These are phyloP conservation scores for Araneus ventricosus DNA, from an alignment of 1,140 invertebrate genomes.

Conservation along the genomic window DNA sequence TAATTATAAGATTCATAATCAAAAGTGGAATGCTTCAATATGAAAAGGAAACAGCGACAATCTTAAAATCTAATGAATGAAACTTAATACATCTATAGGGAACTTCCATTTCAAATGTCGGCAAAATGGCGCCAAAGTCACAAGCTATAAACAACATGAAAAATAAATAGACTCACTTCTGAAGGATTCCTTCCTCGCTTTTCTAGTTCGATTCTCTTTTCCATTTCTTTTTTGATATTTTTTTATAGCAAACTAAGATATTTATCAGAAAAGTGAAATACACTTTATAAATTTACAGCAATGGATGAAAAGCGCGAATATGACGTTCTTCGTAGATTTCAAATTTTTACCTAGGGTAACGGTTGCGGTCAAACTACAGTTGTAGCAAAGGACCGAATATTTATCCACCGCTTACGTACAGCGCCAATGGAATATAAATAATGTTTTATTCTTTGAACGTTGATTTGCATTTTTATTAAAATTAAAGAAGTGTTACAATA, in stretches of 20 bases:
- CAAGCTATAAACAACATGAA: neutral
- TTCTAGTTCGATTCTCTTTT: slow-evolving; percentile 67
- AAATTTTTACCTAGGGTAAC: neutral
- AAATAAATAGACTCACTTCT: slow-evolving; percentile 15
- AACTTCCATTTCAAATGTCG: slow-evolving; percentile 52
- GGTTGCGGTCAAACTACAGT: neutral
- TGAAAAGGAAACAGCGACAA: neutral
- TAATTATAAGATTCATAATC: too few species aligned
- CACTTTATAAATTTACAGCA: neutral
- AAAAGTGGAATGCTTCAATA: too few species aligned
- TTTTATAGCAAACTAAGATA: neutral
- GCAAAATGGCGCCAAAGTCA: slow-evolving; percentile 70
- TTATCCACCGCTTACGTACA: too few species aligned
- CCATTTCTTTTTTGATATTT: slow-evolving; percentile 35
- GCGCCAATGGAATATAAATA: too few species aligned
- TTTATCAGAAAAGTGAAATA: neutral
- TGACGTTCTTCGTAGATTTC: slow-evolving; percentile 42
- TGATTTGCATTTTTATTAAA: too few species aligned
- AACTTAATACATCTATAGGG: neutral
- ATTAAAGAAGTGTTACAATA: too few species aligned
- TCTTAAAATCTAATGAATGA: slow-evolving; percentile 8
- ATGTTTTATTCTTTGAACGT: too few species aligned
- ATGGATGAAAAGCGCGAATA: slow-evolving; percentile 40
- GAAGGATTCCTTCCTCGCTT: slow-evolving; percentile 37
- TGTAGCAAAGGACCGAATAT: neutral